Base-by-base conservation (phyloP, 1,140 invertebrate genomes). In the Drosophila fuyamai region DNA sequence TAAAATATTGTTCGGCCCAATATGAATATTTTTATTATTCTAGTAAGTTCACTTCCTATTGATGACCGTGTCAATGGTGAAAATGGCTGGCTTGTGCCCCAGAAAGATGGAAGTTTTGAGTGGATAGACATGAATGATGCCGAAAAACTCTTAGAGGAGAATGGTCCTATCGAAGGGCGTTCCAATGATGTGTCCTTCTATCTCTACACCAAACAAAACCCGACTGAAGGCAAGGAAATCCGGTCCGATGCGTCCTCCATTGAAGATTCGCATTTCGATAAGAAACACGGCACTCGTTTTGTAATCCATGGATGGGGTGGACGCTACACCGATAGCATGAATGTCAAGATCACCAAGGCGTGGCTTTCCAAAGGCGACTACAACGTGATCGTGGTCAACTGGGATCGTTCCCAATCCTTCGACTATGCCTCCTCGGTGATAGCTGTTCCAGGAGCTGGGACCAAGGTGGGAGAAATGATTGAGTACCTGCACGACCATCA, bases 341-440 rank as follows among this genome's bases (percentile, higher is more conserved):
- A 78, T 12, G 61, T 18, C 13, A 38, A 62, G 32, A 78, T 81
- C n/a, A 77, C 91, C 76, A 62, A 86, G 77, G 94, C 93, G 1
- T 94, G 93, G 81, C 76, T 94, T 0, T 90, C 79, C 0, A 75
- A 74, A 0, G 91, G 85, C 4, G 93, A 94, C 32, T 91, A 89
- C 12, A 95, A 95, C 48, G 91, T 95, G 0, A 94, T 95, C 13
- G 83, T 93, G 0, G 92, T 95, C 0, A 94, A 95, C 61, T 95
- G 94, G 94, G 66, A 76, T 93, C 27, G 92, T 88, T 40, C 92
- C 92, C n/a, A 71, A 38, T 35, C 91, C 60, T 4, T 91, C 91
- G 40, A 70, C 44, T 95, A 95, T 57, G 57, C 91, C 0, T 92
- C 86, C 12, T 92, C 94, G 0, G 92, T 92, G 2, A 35, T 55